These are phyloP conservation scores for Hydrotaea cyrtoneurina DNA, from an alignment of 2,888 invertebrate genomes.

Conservation along the genomic window DNA sequence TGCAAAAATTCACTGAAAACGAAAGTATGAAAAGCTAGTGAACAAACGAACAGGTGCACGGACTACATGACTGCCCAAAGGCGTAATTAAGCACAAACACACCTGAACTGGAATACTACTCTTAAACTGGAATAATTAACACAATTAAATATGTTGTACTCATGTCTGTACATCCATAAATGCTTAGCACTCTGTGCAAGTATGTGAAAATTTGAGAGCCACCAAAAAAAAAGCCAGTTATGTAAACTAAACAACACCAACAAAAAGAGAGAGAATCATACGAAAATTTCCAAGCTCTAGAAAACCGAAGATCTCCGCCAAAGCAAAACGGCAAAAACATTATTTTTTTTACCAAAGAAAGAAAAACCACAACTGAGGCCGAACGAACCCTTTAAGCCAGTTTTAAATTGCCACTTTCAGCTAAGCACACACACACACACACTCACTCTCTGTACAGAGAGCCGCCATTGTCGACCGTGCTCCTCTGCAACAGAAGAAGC, in stretches of 20 bases:
- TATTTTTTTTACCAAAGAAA: not conserved
- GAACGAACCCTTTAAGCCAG: slow-evolving; percentile 2
- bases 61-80: not conserved
- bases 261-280: not conserved
- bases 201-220: not conserved
- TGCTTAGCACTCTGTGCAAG: not conserved
- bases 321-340: not conserved
- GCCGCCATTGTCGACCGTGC: not conserved
- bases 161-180: not conserved
- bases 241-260: not conserved
- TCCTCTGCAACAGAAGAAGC: too few species aligned
- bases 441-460: not conserved
- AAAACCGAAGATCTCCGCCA: not conserved
- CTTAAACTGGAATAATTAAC: slow-evolving; percentile 34
- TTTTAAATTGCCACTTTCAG: slow-evolving; percentile 2
- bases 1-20: slow-evolving; percentile 7
- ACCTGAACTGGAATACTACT: slow-evolving; percentile 23
- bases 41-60: slow-evolving; percentile 14
- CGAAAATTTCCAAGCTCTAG: not conserved
- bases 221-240: not conserved
- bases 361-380: not conserved
- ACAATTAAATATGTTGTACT: slow-evolving; percentile 5
- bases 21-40: slow-evolving; percentile 1
- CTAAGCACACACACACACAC: not conserved
- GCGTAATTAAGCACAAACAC: not conserved